Percentiles rank a stretch among this genome's conserved stretches.
phyloP scores from a whole-genome alignment of 1,140 invertebrate species.

The Cotesia vestalis region DNA sequence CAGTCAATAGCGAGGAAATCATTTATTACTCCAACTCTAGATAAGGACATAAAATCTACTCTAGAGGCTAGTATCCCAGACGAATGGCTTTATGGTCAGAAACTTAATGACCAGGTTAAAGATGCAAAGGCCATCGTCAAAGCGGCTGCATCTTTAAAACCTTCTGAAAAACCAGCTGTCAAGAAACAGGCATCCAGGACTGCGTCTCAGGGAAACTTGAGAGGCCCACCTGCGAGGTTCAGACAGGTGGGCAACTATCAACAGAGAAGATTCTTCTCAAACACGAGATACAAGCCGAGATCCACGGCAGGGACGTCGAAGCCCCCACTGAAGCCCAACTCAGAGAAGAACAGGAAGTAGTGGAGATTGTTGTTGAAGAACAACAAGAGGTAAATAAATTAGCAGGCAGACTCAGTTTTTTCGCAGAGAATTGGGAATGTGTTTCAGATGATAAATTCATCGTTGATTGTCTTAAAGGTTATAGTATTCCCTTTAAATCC shows the following conservation, averaged over 20 bases:
- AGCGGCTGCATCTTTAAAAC: slow-evolving; percentile 22
- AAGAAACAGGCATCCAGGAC: slow-evolving; percentile 26
- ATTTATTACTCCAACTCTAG: slow-evolving; percentile 31
- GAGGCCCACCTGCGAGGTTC: not conserved
- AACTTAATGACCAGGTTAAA: slow-evolving; percentile 32
- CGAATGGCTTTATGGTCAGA: slow-evolving; percentile 36
- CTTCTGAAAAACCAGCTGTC: not conserved
- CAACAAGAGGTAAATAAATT: not conserved
- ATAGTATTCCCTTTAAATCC: slow-evolving; percentile 11
- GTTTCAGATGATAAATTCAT: slow-evolving; percentile 15
- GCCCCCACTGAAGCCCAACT: not conserved
- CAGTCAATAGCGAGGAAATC: slow-evolving; percentile 33
- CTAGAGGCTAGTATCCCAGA: slow-evolving; percentile 32
- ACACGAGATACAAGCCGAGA: not conserved
- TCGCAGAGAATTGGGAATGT: slow-evolving; percentile 11
- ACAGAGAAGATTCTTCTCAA: not conserved
- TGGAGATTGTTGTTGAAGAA: not conserved
- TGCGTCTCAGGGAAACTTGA: not conserved
- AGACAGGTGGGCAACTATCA: not conserved
- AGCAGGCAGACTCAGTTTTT: slow-evolving; percentile 6
- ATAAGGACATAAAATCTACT: slow-evolving; percentile 29
- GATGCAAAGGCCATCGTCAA: slow-evolving; percentile 29
- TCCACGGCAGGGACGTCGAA: not conserved
- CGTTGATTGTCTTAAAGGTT: slow-evolving; percentile 3
- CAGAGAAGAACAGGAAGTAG: not conserved